phyloP scores from a whole-genome alignment of 2,888 invertebrate species.

The Oscheius sp. region DNA sequence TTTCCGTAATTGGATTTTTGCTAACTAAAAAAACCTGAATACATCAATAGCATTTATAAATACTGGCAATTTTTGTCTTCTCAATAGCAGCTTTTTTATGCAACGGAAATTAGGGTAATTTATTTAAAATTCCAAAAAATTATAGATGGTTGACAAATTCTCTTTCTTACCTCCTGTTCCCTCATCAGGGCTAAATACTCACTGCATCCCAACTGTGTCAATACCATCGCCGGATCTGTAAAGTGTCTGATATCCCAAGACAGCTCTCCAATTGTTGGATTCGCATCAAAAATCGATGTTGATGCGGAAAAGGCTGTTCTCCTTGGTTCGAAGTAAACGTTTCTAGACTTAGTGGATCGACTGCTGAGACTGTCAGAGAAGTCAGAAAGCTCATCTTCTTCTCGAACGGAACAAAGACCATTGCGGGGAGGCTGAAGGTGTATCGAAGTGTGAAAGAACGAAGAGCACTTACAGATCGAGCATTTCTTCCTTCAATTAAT shows the following conservation, averaged over 20 bases:
- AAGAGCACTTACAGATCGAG: constrained; percentile 17
- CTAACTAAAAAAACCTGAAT: too few relatives aligned
- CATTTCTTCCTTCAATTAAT: constrained; percentile 36
- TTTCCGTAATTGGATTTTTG: too few relatives aligned
- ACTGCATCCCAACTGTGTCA: constrained; percentile 65
- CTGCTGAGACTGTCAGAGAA: constrained; percentile 39
- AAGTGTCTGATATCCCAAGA: constrained; percentile 64
- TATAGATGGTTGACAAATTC: too few relatives aligned
- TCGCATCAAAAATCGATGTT: constrained; percentile 52
- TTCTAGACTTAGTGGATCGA: constrained; percentile 15
- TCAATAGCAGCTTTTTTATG: too few relatives aligned
- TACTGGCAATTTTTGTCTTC: too few relatives aligned
- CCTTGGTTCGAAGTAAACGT: constrained; percentile 15
- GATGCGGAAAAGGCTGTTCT: constrained; percentile 51
- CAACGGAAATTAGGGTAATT: too few relatives aligned
- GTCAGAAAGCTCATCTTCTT: constrained; percentile 60
- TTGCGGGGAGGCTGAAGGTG: constrained; percentile 27
- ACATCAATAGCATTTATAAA: too few relatives aligned
- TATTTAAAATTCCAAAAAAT: too few relatives aligned
- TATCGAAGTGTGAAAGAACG: background rate
- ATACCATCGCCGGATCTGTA: constrained; percentile 63
- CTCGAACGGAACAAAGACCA: constrained; percentile 53
- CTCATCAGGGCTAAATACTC: constrained; percentile 64
- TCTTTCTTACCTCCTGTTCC: constrained; percentile 65
- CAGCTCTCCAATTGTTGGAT: constrained; percentile 45